Evolutionary conservation across 2,888 invertebrate species (phyloP).

Genomic region (Heliconius cydno): DNA sequence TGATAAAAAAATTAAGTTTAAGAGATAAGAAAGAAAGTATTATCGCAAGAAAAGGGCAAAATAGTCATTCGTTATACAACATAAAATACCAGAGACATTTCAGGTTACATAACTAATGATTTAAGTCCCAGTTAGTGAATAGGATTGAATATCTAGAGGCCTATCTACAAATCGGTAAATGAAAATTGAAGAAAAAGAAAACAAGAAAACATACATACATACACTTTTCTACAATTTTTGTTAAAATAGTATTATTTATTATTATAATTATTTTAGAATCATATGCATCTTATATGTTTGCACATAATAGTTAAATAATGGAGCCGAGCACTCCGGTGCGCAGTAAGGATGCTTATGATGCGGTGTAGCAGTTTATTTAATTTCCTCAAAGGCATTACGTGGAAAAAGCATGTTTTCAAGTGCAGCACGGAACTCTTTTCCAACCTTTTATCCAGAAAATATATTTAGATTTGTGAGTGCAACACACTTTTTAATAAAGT

Average conservation of each 20-base stretch:
- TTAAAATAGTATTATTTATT: not conserved
- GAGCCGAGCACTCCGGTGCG: slow-evolving; percentile 48
- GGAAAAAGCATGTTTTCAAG: slow-evolving; percentile 77
- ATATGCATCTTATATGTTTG: not conserved
- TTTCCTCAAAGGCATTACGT: slow-evolving; percentile 80
- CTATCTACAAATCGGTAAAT: no score
- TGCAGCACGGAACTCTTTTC: slow-evolving; percentile 50
- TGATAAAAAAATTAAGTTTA: no score
- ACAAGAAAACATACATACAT: no score
- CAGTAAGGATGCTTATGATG: slow-evolving; percentile 75
- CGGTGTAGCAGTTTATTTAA: slow-evolving; percentile 82
- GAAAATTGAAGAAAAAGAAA: no score
- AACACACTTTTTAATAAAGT: slow-evolving; percentile 22
- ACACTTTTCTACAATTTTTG: no score
- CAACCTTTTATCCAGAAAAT: slow-evolving; percentile 46
- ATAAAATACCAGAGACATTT: no score
- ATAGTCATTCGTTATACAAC: no score
- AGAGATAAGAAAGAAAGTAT: no score
- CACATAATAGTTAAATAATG: slow-evolving; percentile 2
- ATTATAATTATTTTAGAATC: not conserved
- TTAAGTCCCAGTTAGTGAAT: no score
- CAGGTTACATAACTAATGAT: no score
- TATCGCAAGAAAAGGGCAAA: no score
- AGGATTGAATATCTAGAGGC: no score
- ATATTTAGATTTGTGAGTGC: slow-evolving; percentile 32